Base-by-base conservation (phyloP, 1,140 invertebrate genomes). In the Heliconius congener region DNA sequence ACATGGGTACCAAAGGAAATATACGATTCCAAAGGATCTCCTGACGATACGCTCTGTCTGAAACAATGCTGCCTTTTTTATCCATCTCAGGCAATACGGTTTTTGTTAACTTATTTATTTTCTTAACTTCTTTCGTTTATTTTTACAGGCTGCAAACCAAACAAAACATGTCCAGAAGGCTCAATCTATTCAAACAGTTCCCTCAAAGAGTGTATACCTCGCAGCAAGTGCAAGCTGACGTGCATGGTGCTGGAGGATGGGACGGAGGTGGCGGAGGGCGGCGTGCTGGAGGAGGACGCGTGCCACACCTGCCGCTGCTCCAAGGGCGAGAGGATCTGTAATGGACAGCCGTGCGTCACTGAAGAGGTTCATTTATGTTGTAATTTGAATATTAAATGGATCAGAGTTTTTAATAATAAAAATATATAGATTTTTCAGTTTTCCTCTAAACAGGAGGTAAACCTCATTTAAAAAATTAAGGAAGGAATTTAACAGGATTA, bases 251-350 rank as follows among this genome's bases (percentile, higher is more conserved):
- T 97, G 3, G 87, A 87, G 4, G 95, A 97, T 80, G 97, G 96
- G 0, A 95, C 90, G 8, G 92, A 94, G 9, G 97, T 97, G 84
- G 96, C 96, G 77, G 97, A 98, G 91, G 98, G 98, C 9, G 97
- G 98, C 87, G 81, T 96, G 27, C 95, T 98, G 1, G 95, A 96
- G 77, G 95, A 96, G 78, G 97, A 98, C 87, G 95, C 95, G 0
- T 98, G 97, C 89, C 97, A 98, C 83, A 96, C 96, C 0, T 98
- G 98, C 85, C 96, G 95, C 78, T 98, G 97, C 82, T 96, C 96
- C 11, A 95, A 96, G 77, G 96, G 96, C 3, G 95, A 96, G 77
- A 95, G 96, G 83, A 94, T 96, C 1, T 98, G 97, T 83, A 96
- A 95, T 80, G 97, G 97, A 19, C 95, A 96, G 71, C 96, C 97